Percentiles rank a stretch among this genome's conserved stretches.
phyloP scores from a whole-genome alignment of 2,888 invertebrate genomes.

The Tanytarsus gracilentus region DNA sequence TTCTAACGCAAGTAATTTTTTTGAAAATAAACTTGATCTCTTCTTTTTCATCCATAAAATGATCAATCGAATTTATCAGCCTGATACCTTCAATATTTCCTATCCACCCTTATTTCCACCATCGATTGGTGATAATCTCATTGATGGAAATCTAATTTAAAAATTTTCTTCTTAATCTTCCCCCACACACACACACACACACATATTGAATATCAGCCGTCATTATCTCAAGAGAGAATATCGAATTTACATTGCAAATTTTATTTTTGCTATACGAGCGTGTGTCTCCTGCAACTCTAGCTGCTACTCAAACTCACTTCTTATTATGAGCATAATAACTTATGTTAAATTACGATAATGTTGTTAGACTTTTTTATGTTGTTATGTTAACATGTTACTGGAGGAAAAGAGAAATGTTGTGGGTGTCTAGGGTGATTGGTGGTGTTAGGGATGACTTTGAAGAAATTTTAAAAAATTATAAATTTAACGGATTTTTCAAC shows the following conservation, averaged over 20 bases:
- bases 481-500: too few species aligned
- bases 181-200: too few species aligned
- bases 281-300: background rate
- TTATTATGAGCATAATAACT: slow-evolving; percentile 16
- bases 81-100: slow-evolving; percentile 5
- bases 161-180: background rate
- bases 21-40: too few species aligned
- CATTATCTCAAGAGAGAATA: too few species aligned
- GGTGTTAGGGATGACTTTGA: too few species aligned
- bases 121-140: slow-evolving; percentile 2
- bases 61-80: too few species aligned
- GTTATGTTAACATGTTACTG: slow-evolving; percentile 2
- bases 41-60: too few species aligned
- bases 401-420: too few species aligned
- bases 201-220: too few species aligned
- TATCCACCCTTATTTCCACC: background rate
- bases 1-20: too few species aligned
- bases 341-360: slow-evolving; percentile 24
- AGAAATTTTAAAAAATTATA: too few species aligned
- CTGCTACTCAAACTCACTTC: background rate
- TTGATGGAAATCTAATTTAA: slow-evolving; percentile 24
- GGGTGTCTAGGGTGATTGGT: too few species aligned
- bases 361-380: slow-evolving; percentile 1
- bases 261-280: background rate
- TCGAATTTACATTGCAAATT: background rate